Percentiles rank a stretch among this genome's conserved stretches.
These are phyloP conservation scores for Grus americana DNA, from an alignment of 2,113 vertebrate genomes.

Conservation along the genomic window DNA sequence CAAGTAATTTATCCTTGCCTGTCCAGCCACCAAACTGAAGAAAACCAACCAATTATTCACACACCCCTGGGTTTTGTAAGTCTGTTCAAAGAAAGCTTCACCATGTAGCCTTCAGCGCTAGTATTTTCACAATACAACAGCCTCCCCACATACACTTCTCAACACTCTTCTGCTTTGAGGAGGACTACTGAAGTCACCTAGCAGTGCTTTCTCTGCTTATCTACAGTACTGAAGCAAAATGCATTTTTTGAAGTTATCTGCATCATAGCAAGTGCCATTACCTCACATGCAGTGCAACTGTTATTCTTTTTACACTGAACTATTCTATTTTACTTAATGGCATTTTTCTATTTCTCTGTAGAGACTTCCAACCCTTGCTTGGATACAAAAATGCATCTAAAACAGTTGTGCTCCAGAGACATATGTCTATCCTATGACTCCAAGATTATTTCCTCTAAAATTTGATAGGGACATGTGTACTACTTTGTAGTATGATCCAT, in stretches of 20 bases:
- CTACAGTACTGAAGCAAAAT: not conserved
- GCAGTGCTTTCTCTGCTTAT: not conserved
- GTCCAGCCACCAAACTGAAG: not conserved
- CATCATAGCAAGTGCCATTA: not conserved
- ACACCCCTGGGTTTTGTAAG: not conserved
- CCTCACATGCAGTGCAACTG: not conserved
- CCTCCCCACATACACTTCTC: not conserved
- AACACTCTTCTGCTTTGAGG: not conserved
- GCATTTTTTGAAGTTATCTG: not conserved
- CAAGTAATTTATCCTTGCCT: not conserved
- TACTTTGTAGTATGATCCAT: constrained; percentile 64
- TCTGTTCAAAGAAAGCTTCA: not conserved
- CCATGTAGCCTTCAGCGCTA: not conserved
- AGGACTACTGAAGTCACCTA: not conserved
- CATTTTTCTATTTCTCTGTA: not conserved
- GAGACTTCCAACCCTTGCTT: not conserved
- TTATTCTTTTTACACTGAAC: not conserved
- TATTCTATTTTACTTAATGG: not conserved
- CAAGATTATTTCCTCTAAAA: constrained; percentile 41
- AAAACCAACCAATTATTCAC: not conserved
- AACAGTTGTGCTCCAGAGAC: not conserved
- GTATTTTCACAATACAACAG: not conserved
- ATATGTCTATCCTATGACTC: not conserved
- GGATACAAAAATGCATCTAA: not conserved
- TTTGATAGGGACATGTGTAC: constrained; percentile 29